Conservation (phyloP, 2,797 vertebrate species). For the Sciurus carolinensis region DNA sequence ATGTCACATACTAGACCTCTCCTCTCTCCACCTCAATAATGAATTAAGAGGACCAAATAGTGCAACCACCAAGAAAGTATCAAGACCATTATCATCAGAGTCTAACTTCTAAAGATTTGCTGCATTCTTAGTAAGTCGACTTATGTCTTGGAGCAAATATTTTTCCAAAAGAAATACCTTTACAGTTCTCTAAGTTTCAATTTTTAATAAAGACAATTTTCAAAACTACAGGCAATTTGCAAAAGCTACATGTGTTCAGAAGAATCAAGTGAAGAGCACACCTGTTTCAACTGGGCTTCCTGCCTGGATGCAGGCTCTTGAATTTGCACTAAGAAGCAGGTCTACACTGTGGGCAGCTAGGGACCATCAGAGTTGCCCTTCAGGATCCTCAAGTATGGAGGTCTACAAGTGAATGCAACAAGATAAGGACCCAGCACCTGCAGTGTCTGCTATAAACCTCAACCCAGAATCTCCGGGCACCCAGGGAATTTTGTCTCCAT, state of each 20-base stretch:
- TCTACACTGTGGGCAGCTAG: neutral
- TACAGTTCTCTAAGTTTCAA: conserved; percentile 10
- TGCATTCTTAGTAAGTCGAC: conserved; percentile 28
- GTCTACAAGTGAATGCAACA: neutral
- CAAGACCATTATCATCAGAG: neutral
- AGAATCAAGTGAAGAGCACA: neutral
- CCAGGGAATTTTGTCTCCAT: neutral
- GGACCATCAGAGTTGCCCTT: neutral
- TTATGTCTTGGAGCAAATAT: neutral
- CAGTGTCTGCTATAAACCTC: neutral
- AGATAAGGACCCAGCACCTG: neutral
- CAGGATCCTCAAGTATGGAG: neutral
- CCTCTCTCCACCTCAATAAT: neutral
- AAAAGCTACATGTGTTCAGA: neutral
- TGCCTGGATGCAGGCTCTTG: neutral
- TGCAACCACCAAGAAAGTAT: neutral
- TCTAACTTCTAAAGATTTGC: conserved; percentile 15
- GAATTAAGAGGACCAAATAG: neutral
- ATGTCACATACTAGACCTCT: neutral
- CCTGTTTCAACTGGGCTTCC: neutral
- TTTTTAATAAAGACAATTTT: conserved; percentile 48
- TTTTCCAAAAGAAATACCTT: neutral
- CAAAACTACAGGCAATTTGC: neutral
- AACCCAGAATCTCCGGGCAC: neutral
- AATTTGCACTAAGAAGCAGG: neutral